These are phyloP conservation scores for Euproctis similis DNA, from an alignment of 2,888 invertebrate genomes.

Conservation along the genomic window DNA sequence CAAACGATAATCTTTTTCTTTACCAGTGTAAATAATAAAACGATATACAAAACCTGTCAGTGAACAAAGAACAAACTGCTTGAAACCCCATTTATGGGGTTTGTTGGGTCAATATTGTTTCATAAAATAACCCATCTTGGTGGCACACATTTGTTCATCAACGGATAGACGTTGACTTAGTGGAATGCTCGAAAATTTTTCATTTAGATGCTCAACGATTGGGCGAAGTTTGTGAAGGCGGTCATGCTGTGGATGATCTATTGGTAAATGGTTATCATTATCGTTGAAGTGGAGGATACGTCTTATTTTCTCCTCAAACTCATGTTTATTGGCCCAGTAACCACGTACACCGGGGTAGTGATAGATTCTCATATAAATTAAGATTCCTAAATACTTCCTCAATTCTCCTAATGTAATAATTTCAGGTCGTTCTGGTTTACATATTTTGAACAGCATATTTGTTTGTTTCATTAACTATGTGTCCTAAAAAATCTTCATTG, in stretches of 20 bases:
- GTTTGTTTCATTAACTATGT: slow-evolving; percentile 10
- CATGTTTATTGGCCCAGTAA: neutral
- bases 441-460: slow-evolving; percentile 12
- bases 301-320: neutral
- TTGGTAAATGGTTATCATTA: neutral
- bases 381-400: slow-evolving; percentile 6
- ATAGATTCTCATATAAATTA: slow-evolving; percentile 18
- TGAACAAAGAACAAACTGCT: slow-evolving; percentile 17
- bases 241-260: neutral
- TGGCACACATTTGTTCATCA: slow-evolving; percentile 19
- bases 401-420: slow-evolving; percentile 1
- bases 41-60: slow-evolving; percentile 8
- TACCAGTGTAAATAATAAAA: slow-evolving; percentile 3
- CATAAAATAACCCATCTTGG: slow-evolving; percentile 23
- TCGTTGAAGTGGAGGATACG: neutral
- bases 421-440: slow-evolving; percentile 11
- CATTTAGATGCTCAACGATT: neutral
- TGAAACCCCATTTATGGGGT: slow-evolving; percentile 14
- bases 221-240: neutral
- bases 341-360: slow-evolving; percentile 11
- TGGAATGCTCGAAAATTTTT: neutral
- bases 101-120: slow-evolving; percentile 16
- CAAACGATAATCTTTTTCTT: neutral
- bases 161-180: slow-evolving; percentile 3
- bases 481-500: neutral